A percentile compares a stretch with the other conserved stretches of the same genome.
These are phyloP conservation scores for Colossoma macropomum DNA, from an alignment of 2,113 vertebrate species.

Conservation along the genomic window DNA sequence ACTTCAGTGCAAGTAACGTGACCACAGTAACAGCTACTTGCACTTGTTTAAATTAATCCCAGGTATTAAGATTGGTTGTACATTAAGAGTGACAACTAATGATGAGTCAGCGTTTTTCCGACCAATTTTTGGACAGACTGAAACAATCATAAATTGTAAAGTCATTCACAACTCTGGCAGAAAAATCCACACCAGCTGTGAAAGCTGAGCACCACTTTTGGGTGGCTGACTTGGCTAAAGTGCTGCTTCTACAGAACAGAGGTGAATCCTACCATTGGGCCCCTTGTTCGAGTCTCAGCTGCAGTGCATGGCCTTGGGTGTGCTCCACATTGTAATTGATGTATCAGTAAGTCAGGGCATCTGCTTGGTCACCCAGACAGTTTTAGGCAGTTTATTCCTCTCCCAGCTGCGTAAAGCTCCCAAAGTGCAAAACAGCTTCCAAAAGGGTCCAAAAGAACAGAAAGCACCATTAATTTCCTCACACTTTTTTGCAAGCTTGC, in stretches of 20 bases:
- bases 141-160: not conserved
- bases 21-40: not conserved
- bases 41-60: not conserved
- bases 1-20: not conserved
- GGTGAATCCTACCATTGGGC: not conserved
- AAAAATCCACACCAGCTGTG: not conserved
- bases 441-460: too few relatives aligned
- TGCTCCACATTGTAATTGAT: conserved; percentile 18
- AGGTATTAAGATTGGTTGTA: not conserved
- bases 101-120: not conserved
- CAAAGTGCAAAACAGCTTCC: too few relatives aligned
- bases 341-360: conserved; percentile 26
- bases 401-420: not conserved
- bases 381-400: not conserved
- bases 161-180: not conserved
- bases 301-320: conserved; percentile 13
- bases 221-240: not conserved
- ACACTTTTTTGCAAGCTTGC: not conserved
- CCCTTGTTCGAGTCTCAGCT: not conserved
- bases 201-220: not conserved
- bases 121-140: not conserved
- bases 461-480: not conserved
- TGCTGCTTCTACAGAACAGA: not conserved
- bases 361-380: not conserved
- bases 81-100: not conserved